Evolutionary conservation across 2,888 invertebrate genomes (phyloP).

Genomic region (Epinotia ramella): DNA sequence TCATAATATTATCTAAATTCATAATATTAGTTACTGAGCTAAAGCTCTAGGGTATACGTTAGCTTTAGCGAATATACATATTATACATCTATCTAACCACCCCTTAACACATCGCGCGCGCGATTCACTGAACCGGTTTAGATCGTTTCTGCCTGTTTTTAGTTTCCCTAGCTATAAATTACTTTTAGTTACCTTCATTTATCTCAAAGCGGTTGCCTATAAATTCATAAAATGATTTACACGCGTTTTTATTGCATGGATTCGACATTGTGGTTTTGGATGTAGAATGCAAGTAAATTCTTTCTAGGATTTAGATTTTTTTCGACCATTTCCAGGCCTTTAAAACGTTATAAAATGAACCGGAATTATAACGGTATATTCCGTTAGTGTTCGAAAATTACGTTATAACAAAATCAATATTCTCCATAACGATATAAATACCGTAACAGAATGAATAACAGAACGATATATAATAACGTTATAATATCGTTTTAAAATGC

Average conservation of each 20-base stretch:
- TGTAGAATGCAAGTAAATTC: not conserved
- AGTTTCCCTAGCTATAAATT: constrained; percentile 38
- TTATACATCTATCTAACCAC: constrained; percentile 19
- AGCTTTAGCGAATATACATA: too few relatives aligned
- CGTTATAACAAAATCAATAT: too few relatives aligned
- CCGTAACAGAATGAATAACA: too few relatives aligned
- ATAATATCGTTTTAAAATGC: too few relatives aligned
- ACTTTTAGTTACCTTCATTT: constrained; percentile 37
- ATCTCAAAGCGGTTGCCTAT: constrained; percentile 25
- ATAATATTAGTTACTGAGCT: not conserved
- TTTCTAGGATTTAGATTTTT: too few relatives aligned
- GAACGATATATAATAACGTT: too few relatives aligned
- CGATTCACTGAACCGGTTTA: constrained; percentile 36
- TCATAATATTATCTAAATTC: too few relatives aligned
- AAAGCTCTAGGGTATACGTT: not conserved
- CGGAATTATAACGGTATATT: too few relatives aligned
- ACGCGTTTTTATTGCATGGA: constrained; percentile 7
- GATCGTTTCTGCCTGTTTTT: constrained; percentile 29
- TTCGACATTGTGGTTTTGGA: constrained; percentile 3
- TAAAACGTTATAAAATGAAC: too few relatives aligned
- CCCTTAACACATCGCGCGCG: not conserved
- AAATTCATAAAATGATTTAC: constrained; percentile 30
- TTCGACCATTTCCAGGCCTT: too few relatives aligned
- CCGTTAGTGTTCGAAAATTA: too few relatives aligned
- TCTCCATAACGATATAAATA: too few relatives aligned